Evolutionary conservation across 1,140 invertebrate species (phyloP), one percentile per base, ranked within the genome.

Genomic region (Heliothis virescens): DNA sequence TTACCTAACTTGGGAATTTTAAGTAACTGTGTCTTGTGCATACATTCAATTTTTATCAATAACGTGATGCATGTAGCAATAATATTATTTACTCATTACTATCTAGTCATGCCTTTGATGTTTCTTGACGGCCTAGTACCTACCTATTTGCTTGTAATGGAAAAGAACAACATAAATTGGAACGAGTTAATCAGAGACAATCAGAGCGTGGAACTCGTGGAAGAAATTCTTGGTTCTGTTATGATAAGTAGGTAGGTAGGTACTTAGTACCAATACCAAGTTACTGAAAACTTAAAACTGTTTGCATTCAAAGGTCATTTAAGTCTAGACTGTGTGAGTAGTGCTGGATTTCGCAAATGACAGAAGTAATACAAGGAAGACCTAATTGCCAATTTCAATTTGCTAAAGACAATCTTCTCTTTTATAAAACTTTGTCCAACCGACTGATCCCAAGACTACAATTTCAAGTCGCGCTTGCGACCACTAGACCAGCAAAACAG

Each of bases 191-290:
- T 53, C 13, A 73, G 16, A 34, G 52, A 12, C 52, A 73, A 73
- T 73, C 50, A 73, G 53, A 73, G 69, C 69, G 29, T 73, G 71
- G 4, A 57, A 73, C 34, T 9, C 34, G 34, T 41, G 52, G n/a
- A 55, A 59, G 59, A 41, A 67, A 67, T 16, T 21, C 63, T 48
- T 67, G 63, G 13, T 67, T 67, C 63, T 50, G 63, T 67, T 65
- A 65, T 65, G 41, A 48, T 48, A 48, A 67, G 63, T 67, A 4
- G 11, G 41, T 67, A 57, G 53, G 3, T n/a, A n/a, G 3, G n/a
- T 21, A 57, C 55, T 18, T 41, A 41, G n/a, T n/a, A n/a, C n/a
- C n/a, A 26, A 2, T 2, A 26, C 21, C 21, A 26, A 26, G 21
- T 26, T 2, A 26, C n/a, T n/a, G 21, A 26, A 5, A 41, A 41